These are phyloP conservation scores for Leptinotarsa lineolata DNA, from an alignment of 1,140 invertebrate genomes.

Conservation along the genomic window DNA sequence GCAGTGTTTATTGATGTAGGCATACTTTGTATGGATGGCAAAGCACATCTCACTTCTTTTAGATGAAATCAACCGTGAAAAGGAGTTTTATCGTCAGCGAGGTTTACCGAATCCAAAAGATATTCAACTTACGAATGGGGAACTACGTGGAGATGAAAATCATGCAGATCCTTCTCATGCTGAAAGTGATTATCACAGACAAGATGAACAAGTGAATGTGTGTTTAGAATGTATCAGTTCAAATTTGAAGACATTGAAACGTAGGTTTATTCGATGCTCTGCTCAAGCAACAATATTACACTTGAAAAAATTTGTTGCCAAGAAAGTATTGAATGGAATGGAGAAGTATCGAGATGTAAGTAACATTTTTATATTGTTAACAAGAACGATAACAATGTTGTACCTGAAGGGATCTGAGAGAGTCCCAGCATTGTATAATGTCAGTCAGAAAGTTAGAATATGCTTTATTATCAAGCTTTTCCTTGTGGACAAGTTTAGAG, in stretches of 20 bases:
- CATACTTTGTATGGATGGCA: not conserved
- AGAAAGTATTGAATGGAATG: slow-evolving; percentile 87
- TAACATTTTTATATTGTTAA: slow-evolving; percentile 41
- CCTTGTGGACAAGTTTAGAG: too few species aligned
- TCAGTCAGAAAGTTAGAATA: too few species aligned
- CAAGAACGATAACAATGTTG: too few species aligned
- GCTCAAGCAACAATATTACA: slow-evolving; percentile 96
- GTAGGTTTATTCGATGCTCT: slow-evolving; percentile 91
- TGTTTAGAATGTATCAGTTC: slow-evolving; percentile 85
- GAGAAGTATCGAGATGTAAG: slow-evolving; percentile 95
- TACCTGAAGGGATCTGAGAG: too few species aligned
- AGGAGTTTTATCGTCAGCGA: slow-evolving; percentile 83
- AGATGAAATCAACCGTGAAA: slow-evolving; percentile 87
- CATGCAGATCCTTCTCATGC: slow-evolving; percentile 69
- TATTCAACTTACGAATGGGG: slow-evolving; percentile 68
- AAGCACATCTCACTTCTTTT: slow-evolving; percentile 40
- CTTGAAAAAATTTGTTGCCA: slow-evolving; percentile 96
- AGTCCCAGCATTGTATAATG: too few species aligned
- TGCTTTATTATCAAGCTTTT: too few species aligned
- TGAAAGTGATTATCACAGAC: slow-evolving; percentile 89
- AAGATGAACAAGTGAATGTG: slow-evolving; percentile 95
- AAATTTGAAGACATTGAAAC: slow-evolving; percentile 81
- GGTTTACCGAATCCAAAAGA: slow-evolving; percentile 89
- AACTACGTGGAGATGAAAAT: slow-evolving; percentile 68
- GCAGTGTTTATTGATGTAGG: too few species aligned